Evolutionary conservation across 2,888 invertebrate species (phyloP).

Genomic region (Amphimallon solstitiale): DNA sequence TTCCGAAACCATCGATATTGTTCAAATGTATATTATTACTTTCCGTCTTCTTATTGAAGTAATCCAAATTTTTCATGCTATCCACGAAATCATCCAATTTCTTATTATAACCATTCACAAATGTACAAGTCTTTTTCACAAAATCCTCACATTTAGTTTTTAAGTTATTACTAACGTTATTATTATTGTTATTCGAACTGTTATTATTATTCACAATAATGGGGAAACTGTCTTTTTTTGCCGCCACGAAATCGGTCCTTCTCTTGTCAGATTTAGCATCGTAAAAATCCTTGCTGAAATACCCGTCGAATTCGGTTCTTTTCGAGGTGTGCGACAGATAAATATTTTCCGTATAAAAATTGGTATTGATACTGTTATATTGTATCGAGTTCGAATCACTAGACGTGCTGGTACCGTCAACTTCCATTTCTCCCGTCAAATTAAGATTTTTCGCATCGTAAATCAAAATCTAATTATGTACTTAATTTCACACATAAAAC

Average conservation of each 20-base stretch:
- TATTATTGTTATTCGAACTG: conserved; percentile 46
- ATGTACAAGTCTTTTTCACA: conserved; percentile 45
- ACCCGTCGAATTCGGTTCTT: conserved; percentile 39
- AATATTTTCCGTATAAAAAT: conserved; percentile 52
- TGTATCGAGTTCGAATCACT: conserved; percentile 58
- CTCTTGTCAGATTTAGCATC: conserved; percentile 34
- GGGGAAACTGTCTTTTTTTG: conserved; percentile 45
- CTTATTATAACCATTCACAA: conserved; percentile 46
- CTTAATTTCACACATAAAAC: background rate
- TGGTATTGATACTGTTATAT: conserved; percentile 50
- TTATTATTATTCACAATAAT: conserved; percentile 36
- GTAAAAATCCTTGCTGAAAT: conserved; percentile 41
- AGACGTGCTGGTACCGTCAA: conserved; percentile 58
- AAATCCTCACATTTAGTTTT: conserved; percentile 46
- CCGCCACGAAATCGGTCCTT: conserved; percentile 49
- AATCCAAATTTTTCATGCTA: conserved; percentile 53
- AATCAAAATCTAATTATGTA: conserved; percentile 8
- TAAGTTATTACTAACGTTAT: conserved; percentile 46
- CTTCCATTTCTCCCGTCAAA: conserved; percentile 50
- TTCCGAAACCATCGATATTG: conserved; percentile 58
- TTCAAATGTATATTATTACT: conserved; percentile 56
- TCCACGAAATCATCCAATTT: conserved; percentile 50
- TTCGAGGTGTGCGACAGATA: conserved; percentile 36
- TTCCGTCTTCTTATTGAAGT: conserved; percentile 53
- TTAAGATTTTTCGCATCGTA: conserved; percentile 8